Conservation (phyloP, 2,113 vertebrate species). For the Glaucomys volans region DNA sequence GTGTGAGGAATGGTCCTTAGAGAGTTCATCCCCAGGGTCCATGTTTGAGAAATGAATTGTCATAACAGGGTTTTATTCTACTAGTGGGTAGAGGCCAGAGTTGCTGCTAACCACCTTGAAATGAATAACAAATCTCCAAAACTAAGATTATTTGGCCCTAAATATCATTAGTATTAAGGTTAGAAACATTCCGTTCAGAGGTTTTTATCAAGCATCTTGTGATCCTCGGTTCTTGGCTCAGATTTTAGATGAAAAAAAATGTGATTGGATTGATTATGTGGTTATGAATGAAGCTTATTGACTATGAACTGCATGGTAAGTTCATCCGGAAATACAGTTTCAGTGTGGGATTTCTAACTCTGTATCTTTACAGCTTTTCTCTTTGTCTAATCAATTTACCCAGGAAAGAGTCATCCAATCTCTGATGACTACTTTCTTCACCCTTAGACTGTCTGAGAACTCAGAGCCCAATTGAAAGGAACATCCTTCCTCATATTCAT, state of each 20-base stretch:
- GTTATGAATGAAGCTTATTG: background rate
- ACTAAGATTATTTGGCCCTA: background rate
- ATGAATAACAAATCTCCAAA: background rate
- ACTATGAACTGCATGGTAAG: background rate
- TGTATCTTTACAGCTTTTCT: background rate
- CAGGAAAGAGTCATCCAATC: background rate
- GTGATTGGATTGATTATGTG: no score
- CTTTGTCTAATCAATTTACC: background rate
- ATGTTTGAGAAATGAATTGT: background rate
- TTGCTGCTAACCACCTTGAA: background rate
- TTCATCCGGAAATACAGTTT: background rate
- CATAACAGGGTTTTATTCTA: background rate
- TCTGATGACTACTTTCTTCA: background rate
- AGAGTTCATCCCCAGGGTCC: background rate
- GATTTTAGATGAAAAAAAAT: background rate
- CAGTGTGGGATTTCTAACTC: background rate
- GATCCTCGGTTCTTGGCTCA: no score
- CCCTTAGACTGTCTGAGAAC: background rate
- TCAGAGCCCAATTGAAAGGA: background rate
- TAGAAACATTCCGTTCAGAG: background rate
- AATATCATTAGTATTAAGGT: background rate
- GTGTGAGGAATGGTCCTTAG: background rate
- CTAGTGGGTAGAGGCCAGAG: background rate
- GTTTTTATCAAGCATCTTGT: background rate
- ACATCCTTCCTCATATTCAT: background rate